phyloP scores from a whole-genome alignment of 2,797 vertebrate genomes.

The Gambusia yucatana region DNA sequence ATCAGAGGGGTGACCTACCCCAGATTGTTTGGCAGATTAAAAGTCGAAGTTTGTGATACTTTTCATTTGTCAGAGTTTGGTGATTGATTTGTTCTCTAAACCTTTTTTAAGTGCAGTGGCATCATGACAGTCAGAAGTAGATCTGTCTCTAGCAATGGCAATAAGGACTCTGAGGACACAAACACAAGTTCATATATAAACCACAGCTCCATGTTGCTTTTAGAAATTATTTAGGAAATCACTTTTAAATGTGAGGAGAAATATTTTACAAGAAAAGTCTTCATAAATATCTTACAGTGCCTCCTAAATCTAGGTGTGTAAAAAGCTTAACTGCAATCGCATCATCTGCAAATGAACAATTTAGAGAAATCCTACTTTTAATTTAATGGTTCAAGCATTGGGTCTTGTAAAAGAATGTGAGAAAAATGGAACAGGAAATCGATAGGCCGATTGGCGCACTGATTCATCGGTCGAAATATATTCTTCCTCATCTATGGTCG shows the following conservation, averaged over 20 bases:
- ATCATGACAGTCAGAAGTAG: slow-evolving; percentile 36
- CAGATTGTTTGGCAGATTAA: slow-evolving; percentile 81
- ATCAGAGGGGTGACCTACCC: slow-evolving; percentile 74
- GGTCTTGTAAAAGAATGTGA: background rate
- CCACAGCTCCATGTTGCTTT: background rate
- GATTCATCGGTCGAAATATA: background rate
- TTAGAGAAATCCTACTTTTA: background rate
- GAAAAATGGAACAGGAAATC: background rate
- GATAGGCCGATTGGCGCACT: background rate
- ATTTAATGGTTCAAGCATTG: background rate
- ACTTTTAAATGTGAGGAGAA: background rate
- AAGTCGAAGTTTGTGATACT: slow-evolving; percentile 81
- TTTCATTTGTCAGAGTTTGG: slow-evolving; percentile 78
- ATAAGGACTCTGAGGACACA: slow-evolving; percentile 18
- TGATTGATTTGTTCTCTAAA: slow-evolving; percentile 77
- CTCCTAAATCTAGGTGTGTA: background rate
- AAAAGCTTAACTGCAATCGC: background rate
- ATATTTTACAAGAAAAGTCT: background rate
- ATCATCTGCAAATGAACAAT: background rate
- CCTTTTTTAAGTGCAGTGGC: slow-evolving; percentile 63
- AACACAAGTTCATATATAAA: background rate
- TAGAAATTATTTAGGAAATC: background rate
- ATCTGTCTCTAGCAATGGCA: slow-evolving; percentile 44
- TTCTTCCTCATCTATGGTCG: background rate
- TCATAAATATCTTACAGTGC: background rate